These are phyloP conservation scores for Danio jaintianensis DNA, from an alignment of 2,797 vertebrate species.

Conservation along the genomic window DNA sequence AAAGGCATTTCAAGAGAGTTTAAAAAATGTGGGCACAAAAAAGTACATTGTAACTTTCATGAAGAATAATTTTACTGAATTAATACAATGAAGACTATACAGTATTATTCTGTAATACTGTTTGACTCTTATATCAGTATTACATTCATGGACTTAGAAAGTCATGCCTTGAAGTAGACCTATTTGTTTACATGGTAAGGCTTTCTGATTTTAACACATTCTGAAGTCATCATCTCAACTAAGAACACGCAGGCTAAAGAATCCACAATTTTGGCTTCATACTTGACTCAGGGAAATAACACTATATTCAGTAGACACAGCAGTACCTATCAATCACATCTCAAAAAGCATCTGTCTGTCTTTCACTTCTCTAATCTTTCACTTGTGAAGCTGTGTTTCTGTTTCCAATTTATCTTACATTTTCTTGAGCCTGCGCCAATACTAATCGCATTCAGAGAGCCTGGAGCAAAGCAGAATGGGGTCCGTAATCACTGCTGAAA, in stretches of 20 bases:
- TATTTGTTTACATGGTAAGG: too few relatives aligned
- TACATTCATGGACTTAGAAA: too few relatives aligned
- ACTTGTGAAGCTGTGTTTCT: not conserved
- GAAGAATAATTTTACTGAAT: too few relatives aligned
- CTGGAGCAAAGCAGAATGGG: not conserved
- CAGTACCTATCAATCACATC: not conserved
- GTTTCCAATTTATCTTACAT: conserved; percentile 7
- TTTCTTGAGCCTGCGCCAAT: conserved; percentile 1
- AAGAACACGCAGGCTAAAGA: not conserved
- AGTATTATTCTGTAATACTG: too few relatives aligned
- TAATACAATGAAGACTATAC: too few relatives aligned
- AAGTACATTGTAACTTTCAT: too few relatives aligned
- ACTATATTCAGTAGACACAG: not conserved
- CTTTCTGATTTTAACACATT: too few relatives aligned
- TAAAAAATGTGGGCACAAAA: too few relatives aligned
- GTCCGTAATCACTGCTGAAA: conserved; percentile 19
- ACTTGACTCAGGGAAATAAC: not conserved
- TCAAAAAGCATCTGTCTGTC: not conserved
- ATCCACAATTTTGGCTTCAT: not conserved
- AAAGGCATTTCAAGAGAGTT: too few relatives aligned
- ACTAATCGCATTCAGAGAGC: conserved; percentile 15
- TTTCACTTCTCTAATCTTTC: not conserved
- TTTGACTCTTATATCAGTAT: too few relatives aligned
- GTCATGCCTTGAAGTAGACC: too few relatives aligned
- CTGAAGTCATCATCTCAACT: not conserved